phyloP scores from a whole-genome alignment of 2,888 invertebrate genomes.

The Spicauda simplicius region DNA sequence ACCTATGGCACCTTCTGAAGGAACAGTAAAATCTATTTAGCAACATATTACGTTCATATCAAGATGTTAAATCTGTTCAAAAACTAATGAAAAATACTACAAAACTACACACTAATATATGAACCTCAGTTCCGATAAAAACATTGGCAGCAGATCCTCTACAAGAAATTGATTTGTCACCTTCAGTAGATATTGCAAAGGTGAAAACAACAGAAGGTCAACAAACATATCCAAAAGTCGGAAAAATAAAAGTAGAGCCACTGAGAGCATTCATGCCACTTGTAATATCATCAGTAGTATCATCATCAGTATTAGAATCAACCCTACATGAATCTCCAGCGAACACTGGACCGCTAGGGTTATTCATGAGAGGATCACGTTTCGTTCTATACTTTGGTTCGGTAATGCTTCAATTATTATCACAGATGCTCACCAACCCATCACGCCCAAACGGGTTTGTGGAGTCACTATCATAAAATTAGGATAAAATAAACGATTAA shows the following conservation, averaged over 20 bases:
- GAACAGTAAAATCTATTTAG: conserved; percentile 16
- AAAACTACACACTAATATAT: conserved; percentile 31
- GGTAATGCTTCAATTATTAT: conserved; percentile 62
- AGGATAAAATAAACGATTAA: conserved; percentile 23
- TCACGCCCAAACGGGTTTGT: not conserved
- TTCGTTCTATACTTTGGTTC: conserved; percentile 66
- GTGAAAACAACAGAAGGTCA: conserved; percentile 11
- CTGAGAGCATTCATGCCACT: not conserved
- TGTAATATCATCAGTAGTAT: too few relatives aligned
- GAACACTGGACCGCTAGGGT: conserved; percentile 41
- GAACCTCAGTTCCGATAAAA: conserved; percentile 26
- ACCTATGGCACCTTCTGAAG: conserved; percentile 20
- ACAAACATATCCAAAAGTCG: conserved; percentile 7
- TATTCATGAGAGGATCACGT: conserved; percentile 54
- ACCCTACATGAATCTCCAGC: conserved; percentile 28
- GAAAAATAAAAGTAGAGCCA: conserved; percentile 10
- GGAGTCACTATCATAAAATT: not conserved
- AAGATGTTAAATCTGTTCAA: conserved; percentile 12
- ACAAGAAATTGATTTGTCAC: not conserved
- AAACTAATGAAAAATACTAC: conserved; percentile 18
- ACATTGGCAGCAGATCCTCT: conserved; percentile 8
- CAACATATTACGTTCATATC: conserved; percentile 26
- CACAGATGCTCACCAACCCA: conserved; percentile 54
- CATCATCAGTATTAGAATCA: conserved; percentile 23
- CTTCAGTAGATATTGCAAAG: conserved; percentile 3